Base-by-base conservation (phyloP, 2,888 invertebrate genomes). In the Pseudolycoriella hygida region DNA sequence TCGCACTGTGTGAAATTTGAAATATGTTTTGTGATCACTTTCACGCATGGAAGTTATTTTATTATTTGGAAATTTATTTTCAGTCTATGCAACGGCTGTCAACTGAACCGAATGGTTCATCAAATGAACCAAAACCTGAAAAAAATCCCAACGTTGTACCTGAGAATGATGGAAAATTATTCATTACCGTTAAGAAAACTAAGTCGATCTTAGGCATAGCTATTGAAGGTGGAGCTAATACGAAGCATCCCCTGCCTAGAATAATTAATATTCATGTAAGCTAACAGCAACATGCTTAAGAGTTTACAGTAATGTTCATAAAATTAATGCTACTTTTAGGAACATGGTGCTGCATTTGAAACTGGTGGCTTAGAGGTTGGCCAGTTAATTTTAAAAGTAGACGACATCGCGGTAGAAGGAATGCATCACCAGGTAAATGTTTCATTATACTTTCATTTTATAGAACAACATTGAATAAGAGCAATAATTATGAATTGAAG, bases 241-340 rank as follows among this genome's bases (percentile, higher is more conserved):
- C 94, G 40, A 85, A 86, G 60, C 93, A 94, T 67, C 87, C 89
- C 46, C 72, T 93, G 58, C 94, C 94, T 45, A 76, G 92, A 61
- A 92, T 96, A 59, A 93, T 94, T 59, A 92, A 90, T 67, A 92
- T 96, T 61, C 93, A 93, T 67, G 94, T 93, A 66, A 77, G 82
- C 67, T 17, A 38, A 19, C 37, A 40, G 37, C 17, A 15, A n/a
- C 14, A 38, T 38, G 20, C 15, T 17, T 38, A 11, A 8, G 31
- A 14, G n/a, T 43, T 43, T 6, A 14, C 3, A 8, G 8, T 37
- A 19, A 11, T 38, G n/a, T 20, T 18, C 37, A 19, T 11, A 42
- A 19, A 11, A 4, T 14, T 14, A 30, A 4, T 42, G 25, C 34
- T 34, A 34, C 11, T 34, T 34, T 12, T 12, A 93, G 92, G 89